A percentile compares a stretch with the other conserved stretches of the same genome.
These are phyloP conservation scores for Malurus melanocephalus DNA, from an alignment of 2,113 vertebrate genomes.

Conservation along the genomic window DNA sequence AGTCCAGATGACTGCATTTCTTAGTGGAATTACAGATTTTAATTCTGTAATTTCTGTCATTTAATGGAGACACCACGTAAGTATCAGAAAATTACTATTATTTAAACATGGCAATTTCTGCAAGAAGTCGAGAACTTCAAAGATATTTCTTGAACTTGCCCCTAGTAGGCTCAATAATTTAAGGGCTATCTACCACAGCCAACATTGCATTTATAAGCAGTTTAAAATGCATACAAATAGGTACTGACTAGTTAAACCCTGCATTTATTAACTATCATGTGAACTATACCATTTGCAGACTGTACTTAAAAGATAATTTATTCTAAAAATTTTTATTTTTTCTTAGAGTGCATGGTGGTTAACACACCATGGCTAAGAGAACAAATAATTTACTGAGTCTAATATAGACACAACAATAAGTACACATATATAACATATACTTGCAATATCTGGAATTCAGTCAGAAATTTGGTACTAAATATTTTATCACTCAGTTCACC, in stretches of 20 bases:
- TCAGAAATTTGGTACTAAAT: background rate
- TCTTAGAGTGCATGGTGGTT: background rate
- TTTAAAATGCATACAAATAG: background rate
- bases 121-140: background rate
- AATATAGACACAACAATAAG: background rate
- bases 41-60: background rate
- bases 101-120: background rate
- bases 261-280: background rate
- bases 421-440: background rate
- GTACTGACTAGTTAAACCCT: background rate
- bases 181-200: background rate
- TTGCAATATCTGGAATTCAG: background rate
- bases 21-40: background rate
- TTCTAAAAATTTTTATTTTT: background rate
- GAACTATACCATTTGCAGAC: background rate
- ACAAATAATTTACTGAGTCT: background rate
- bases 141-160: background rate
- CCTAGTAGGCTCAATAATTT: background rate
- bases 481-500: background rate
- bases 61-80: background rate
- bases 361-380: background rate
- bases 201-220: background rate
- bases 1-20: background rate
- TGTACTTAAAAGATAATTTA: background rate
- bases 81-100: background rate